Base-by-base conservation (phyloP, 2,888 invertebrate genomes). In the Metellina segmentata region DNA sequence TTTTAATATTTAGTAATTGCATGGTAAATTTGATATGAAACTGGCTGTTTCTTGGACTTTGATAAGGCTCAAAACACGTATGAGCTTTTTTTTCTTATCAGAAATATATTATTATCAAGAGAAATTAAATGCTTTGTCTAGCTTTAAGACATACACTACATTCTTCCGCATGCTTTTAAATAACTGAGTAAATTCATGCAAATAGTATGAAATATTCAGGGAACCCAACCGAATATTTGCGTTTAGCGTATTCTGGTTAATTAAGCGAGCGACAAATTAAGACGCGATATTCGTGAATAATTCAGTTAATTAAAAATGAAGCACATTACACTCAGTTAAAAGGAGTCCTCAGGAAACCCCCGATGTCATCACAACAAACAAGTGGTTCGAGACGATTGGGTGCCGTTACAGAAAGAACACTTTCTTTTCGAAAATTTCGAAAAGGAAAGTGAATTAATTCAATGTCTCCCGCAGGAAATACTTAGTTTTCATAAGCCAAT, bases 401-500 rank as follows among this genome's bases (percentile, higher is more conserved):
- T 61, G 61, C 61, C 61, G 13, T 61, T 8, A 11, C 9, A 9
- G 61, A 61, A 61, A 34, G 61, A 16, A 16, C 9, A 5, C 9
- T 61, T 61, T 61, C 61, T 61, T 61, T 61, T 9, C 61, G 61
- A 9, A n/a, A n/a, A 8, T 61, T 61, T 9, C 7, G 6, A 11
- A 61, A 61, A 61, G 61, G 61, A 61, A 61, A 20, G 61, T 16
- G 61, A 34, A 79, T 61, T 61, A 79, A 51, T 79, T 79, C 79
- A 53, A 16, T 20, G 61, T 19, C 34, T 61, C 34, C 61, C 0
- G 61, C 16, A 53, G 53, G 79, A 79, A 53, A 53, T 7, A 34
- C 79, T 79, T 79, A 20, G 34, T 79, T 79, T 79, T 79, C 79
- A 79, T 79, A 61, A 79, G 79, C 53, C 79, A 79, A 79, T 79